Base-by-base conservation (phyloP, 2,113 vertebrate species). In the Pongo pygmaeus region DNA sequence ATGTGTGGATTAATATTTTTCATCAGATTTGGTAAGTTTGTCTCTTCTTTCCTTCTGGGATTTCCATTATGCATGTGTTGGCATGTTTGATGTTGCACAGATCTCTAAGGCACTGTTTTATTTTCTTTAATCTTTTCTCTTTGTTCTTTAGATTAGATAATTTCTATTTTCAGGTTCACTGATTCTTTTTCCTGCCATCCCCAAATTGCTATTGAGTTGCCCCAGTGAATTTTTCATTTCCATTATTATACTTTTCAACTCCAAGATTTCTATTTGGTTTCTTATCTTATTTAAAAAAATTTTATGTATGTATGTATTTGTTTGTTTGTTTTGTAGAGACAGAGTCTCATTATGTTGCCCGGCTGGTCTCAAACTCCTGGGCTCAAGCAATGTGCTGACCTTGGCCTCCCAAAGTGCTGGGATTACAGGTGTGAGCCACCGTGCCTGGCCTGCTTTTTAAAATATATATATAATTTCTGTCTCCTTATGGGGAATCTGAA, bases 201-300 rank as follows among this genome's bases (percentile, higher is more conserved):
- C 75, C 78, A 77, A 91, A 81, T 67, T 86, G 23, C 50, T 61
- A 3, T 81, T 77, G 67, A 89, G 84, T 52, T 69, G 17, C 57
- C 80, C 5, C 70, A 20, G n/a, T 86, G 61, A 84, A 88, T 40
- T 86, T 96, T 93, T 93, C 5, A 70, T 90, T 93, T 87, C 35
- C 32, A 13, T 87, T 72, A 43, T 48, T 78, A 2, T 92, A 84
- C 27, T 96, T 89, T 90, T 70, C 40, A 93, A 35, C 43, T 95
- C 35, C 27, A 74, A 3, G 27, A 72, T 93, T 91, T 84, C 32
- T 4, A 22, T 84, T 46, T 92, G 30, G 16, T 79, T 50, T 16
- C 46, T 50, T 78, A 18, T 48, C 46, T 78, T 50, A 79, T 30
- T 64, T 32, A 1, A 1, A 32, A 64, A 59, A 64, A 30, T 30